Evolutionary conservation across 2,797 vertebrate species (phyloP).

Genomic region (Eleutherodactylus coqui): DNA sequence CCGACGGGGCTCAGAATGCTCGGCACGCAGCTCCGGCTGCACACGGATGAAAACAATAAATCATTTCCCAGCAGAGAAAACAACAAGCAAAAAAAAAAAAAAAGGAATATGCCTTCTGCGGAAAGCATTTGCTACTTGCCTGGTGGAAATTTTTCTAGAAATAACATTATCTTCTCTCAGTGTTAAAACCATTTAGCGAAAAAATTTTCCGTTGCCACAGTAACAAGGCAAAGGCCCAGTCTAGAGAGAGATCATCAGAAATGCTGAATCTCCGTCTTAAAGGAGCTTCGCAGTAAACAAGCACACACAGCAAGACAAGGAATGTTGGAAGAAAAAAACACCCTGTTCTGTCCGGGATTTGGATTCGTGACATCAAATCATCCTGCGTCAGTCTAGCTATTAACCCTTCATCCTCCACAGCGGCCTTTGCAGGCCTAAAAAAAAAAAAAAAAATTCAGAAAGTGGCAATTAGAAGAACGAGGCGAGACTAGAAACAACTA

Average conservation of each 20-base stretch:
- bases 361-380: slow-evolving; percentile 48
- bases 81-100: slow-evolving; percentile 54
- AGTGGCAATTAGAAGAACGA: not conserved
- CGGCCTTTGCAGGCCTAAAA: slow-evolving; percentile 36
- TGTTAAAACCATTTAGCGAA: slow-evolving; percentile 78
- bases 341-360: slow-evolving; percentile 46
- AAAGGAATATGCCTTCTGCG: slow-evolving; percentile 66
- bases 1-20: slow-evolving; percentile 34
- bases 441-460: not conserved
- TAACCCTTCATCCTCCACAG: slow-evolving; percentile 46
- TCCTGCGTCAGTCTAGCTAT: slow-evolving; percentile 42
- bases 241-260: slow-evolving; percentile 78
- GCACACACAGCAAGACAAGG: slow-evolving; percentile 35
- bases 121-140: slow-evolving; percentile 66
- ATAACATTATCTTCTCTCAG: slow-evolving; percentile 72
- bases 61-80: slow-evolving; percentile 66
- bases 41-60: slow-evolving; percentile 67
- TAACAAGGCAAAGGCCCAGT: slow-evolving; percentile 93
- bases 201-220: slow-evolving; percentile 89
- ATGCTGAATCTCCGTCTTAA: slow-evolving; percentile 78
- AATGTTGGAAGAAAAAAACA: slow-evolving; percentile 41
- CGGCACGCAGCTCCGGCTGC: slow-evolving; percentile 70
- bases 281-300: slow-evolving; percentile 73
- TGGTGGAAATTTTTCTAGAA: slow-evolving; percentile 68
- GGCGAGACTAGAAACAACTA: not conserved